These are phyloP conservation scores for Phallusia fumigata DNA, from an alignment of 23 tunicate genomes.

Conservation along the genomic window DNA sequence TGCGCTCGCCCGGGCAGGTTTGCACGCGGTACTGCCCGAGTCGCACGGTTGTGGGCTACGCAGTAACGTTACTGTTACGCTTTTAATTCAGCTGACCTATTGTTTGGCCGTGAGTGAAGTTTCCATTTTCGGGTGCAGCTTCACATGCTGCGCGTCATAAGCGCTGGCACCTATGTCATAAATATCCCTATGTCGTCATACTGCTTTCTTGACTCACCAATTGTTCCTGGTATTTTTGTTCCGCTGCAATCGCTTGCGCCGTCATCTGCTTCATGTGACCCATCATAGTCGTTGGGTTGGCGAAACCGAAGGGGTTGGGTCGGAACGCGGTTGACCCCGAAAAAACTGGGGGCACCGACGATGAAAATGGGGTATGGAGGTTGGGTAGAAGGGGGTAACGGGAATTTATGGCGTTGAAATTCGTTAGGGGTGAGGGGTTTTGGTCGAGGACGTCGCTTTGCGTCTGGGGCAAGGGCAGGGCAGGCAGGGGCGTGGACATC, in stretches of 20 bases:
- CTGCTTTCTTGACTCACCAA: not conserved
- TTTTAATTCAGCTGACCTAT: too few species aligned
- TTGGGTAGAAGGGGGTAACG: conserved; percentile 46
- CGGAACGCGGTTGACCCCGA: conserved; percentile 27
- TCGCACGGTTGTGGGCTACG: too few species aligned
- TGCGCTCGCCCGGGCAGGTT: too few species aligned
- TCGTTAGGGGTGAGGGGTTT: not conserved
- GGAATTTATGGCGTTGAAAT: not conserved
- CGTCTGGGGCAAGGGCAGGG: not conserved
- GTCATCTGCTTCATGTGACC: conserved; percentile 20
- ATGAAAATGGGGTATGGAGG: conserved; percentile 20
- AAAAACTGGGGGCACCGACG: conserved; percentile 9
- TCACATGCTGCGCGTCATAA: too few species aligned
- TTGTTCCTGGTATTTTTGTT: conserved; percentile 40
- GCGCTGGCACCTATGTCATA: too few species aligned
- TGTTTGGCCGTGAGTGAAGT: too few species aligned
- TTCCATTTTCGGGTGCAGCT: too few species aligned
- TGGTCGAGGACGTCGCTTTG: not conserved
- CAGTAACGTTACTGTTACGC: too few species aligned
- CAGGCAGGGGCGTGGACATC: conserved; percentile 15
- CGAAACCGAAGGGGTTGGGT: not conserved
- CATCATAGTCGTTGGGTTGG: not conserved
- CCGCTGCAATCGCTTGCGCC: conserved; percentile 16
- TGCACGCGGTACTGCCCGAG: too few species aligned
- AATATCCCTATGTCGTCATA: not conserved